Conservation (phyloP, 2,113 vertebrate species). For the Corythaeola cristata region DNA sequence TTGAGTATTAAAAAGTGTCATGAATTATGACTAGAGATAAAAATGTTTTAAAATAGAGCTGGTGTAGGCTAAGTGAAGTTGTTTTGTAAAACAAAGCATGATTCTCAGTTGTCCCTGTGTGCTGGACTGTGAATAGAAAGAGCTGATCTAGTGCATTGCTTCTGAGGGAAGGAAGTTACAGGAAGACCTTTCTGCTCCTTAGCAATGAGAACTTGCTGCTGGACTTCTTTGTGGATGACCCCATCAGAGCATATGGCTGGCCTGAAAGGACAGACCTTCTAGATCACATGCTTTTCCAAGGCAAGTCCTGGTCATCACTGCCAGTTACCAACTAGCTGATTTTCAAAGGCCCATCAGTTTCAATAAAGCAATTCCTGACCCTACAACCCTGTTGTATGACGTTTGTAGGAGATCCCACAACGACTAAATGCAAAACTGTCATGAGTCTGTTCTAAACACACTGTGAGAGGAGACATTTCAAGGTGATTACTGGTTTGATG, state of each 20-base stretch:
- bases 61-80: background rate
- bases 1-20: background rate
- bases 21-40: background rate
- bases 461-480: background rate
- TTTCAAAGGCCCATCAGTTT: background rate
- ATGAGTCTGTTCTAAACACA: background rate
- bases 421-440: background rate
- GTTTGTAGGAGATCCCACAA: background rate
- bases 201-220: background rate
- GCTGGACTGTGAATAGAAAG: background rate
- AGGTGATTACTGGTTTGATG: background rate
- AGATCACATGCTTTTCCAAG: background rate
- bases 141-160: background rate
- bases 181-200: background rate
- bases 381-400: too few species aligned
- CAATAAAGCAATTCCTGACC: background rate
- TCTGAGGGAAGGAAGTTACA: background rate
- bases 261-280: background rate
- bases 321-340: background rate
- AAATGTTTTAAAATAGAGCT: background rate
- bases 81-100: background rate
- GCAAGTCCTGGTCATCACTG: background rate
- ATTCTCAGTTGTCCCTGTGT: background rate
- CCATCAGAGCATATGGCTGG: accelerated
- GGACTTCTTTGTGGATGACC: background rate